Evolutionary conservation across 1,140 invertebrate genomes (phyloP).

Genomic region (Conopomorpha cramerella): DNA sequence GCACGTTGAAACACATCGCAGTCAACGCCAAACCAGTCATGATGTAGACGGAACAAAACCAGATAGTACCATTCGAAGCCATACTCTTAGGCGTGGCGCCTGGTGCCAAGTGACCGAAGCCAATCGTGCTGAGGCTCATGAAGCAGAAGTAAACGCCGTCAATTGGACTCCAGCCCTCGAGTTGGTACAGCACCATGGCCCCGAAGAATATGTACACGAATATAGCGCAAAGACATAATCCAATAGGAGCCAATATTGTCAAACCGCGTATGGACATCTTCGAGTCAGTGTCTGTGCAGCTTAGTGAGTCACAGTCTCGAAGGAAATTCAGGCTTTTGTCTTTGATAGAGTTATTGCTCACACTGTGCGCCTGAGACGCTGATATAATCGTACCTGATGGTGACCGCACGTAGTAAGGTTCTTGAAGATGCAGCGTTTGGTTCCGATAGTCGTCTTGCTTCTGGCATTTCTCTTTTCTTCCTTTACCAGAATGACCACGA

Average conservation of each 20-base stretch:
- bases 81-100: constrained; percentile 70
- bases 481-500: constrained; percentile 77
- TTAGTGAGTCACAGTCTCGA: constrained; percentile 70
- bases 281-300: constrained; percentile 72
- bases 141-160: constrained; percentile 96
- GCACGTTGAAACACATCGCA: constrained; percentile 97
- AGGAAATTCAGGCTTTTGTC: constrained; percentile 49
- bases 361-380: constrained; percentile 54
- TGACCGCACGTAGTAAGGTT: constrained; percentile 79
- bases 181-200: constrained; percentile 82
- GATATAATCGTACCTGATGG: constrained; percentile 64
- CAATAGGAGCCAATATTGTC: constrained; percentile 76
- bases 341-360: constrained; percentile 63
- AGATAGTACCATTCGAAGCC: constrained; percentile 67
- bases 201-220: constrained; percentile 85
- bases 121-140: constrained; percentile 90
- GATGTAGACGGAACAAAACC: constrained; percentile 94
- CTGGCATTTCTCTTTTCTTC: constrained; percentile 75
- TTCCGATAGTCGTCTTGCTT: constrained; percentile 74
- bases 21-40: constrained; percentile 94
- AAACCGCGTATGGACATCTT: constrained; percentile 74
- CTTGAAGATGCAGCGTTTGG: constrained; percentile 72
- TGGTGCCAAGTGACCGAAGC: constrained; percentile 88
- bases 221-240: constrained; percentile 78
- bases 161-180: constrained; percentile 85